Conservation (phyloP, 1,140 invertebrate species). For the Drosophila simulans region DNA sequence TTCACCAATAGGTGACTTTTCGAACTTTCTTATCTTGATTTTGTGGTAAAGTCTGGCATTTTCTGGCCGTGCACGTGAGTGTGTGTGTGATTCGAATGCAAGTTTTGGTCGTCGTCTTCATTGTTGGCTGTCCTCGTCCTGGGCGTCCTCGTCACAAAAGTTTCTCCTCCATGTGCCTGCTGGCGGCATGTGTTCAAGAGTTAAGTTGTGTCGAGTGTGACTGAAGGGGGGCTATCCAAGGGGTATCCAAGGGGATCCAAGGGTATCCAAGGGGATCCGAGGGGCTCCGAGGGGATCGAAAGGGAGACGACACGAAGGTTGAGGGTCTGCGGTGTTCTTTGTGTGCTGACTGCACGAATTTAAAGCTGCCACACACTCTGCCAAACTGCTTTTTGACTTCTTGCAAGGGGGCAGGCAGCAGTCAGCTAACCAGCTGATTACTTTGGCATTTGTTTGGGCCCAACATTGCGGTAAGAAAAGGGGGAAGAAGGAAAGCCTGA, state of each 20-base stretch:
- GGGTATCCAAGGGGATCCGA: not conserved
- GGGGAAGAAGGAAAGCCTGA: not conserved
- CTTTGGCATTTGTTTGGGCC: slow-evolving; percentile 75
- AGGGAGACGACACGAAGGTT: not conserved
- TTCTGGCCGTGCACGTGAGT: slow-evolving; percentile 29
- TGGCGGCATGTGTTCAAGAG: slow-evolving; percentile 81
- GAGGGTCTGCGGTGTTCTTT: slow-evolving; percentile 45
- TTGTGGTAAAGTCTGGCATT: slow-evolving; percentile 1
- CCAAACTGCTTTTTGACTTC: slow-evolving; percentile 74
- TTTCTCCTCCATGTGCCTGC: slow-evolving; percentile 77
- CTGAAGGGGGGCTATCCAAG: slow-evolving; percentile 5
- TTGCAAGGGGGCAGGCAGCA: slow-evolving; percentile 41
- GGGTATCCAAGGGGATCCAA: not conserved
- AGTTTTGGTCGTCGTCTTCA: slow-evolving; percentile 77
- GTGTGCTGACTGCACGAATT: slow-evolving; percentile 75
- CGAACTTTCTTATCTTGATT: not conserved
- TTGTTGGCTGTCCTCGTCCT: slow-evolving; percentile 59
- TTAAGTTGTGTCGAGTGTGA: slow-evolving; percentile 76
- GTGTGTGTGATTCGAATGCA: slow-evolving; percentile 56
- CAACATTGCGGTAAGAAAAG: slow-evolving; percentile 28
- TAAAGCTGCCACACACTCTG: slow-evolving; percentile 77
- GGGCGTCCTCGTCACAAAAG: slow-evolving; percentile 64
- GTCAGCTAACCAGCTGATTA: slow-evolving; percentile 71
- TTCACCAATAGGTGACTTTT: not conserved
- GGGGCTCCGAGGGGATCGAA: not conserved